These are phyloP conservation scores for Rhizoglyphus robini DNA, from an alignment of 1,140 invertebrate species.

Conservation along the genomic window DNA sequence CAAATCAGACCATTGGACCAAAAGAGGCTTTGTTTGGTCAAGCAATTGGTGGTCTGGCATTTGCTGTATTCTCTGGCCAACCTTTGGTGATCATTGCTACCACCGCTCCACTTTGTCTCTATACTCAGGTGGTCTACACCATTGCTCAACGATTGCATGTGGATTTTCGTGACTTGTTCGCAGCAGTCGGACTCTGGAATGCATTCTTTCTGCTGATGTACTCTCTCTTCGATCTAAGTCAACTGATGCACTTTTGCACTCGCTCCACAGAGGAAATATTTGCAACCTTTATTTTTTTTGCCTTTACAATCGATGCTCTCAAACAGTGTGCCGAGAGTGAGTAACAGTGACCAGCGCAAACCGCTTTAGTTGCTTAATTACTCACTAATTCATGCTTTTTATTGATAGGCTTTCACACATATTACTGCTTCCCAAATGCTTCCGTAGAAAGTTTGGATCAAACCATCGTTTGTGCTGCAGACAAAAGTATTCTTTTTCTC, in stretches of 20 bases:
- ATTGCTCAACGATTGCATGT: slow-evolving; percentile 37
- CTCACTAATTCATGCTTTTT: neutral
- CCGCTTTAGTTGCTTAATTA: neutral
- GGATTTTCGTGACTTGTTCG: slow-evolving; percentile 41
- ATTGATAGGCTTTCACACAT: neutral
- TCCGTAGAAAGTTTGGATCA: too few species aligned
- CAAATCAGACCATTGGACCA: slow-evolving; percentile 38
- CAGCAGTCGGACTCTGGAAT: slow-evolving; percentile 41
- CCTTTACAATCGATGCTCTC: slow-evolving; percentile 40
- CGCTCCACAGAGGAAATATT: slow-evolving; percentile 44
- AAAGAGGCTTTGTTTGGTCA: slow-evolving; percentile 41
- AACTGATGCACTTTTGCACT: slow-evolving; percentile 37
- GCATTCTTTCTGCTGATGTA: slow-evolving; percentile 39
- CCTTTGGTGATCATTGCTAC: slow-evolving; percentile 41
- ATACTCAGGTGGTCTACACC: slow-evolving; percentile 40
- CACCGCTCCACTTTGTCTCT: slow-evolving; percentile 41
- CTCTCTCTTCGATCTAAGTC: slow-evolving; percentile 36
- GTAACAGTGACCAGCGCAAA: slow-evolving; percentile 13
- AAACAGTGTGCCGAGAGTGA: slow-evolving; percentile 40
- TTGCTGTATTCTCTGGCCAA: slow-evolving; percentile 37
- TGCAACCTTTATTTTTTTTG: slow-evolving; percentile 41
- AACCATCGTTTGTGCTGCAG: slow-evolving; percentile 35
- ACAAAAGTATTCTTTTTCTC: slow-evolving; percentile 46
- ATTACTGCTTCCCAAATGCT: too few species aligned
- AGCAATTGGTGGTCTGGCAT: slow-evolving; percentile 39